Conservation (phyloP, 2,797 vertebrate genomes). For the Neoniphon sammara region DNA sequence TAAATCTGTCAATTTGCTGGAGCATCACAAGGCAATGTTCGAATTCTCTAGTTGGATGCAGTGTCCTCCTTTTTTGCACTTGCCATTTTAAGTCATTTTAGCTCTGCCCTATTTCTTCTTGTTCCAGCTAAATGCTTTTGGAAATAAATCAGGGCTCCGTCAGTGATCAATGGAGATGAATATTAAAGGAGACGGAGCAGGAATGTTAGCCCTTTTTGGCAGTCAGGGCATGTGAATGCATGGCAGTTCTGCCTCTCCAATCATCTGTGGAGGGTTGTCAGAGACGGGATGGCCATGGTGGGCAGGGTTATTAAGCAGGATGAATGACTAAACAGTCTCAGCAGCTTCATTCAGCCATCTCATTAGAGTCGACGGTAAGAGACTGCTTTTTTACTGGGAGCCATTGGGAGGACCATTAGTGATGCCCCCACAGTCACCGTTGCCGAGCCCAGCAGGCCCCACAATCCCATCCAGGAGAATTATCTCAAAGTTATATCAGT, state of each 20-base stretch:
- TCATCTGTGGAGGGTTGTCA: constrained; percentile 78
- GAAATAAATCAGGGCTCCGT: constrained; percentile 73
- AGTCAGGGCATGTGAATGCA: constrained; percentile 63
- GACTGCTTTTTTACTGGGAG: constrained; percentile 68
- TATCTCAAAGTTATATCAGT: constrained; percentile 40
- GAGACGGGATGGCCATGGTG: constrained; percentile 65
- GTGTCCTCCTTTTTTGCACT: constrained; percentile 40
- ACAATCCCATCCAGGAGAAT: constrained; percentile 55
- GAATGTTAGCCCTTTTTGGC: constrained; percentile 72
- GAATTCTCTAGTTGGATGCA: constrained; percentile 37
- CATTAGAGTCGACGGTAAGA: constrained; percentile 75
- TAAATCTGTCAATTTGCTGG: constrained; percentile 43
- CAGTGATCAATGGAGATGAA: constrained; percentile 78
- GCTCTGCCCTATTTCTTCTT: constrained; percentile 64
- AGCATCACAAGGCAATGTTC: constrained; percentile 16
- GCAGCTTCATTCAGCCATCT: constrained; percentile 78
- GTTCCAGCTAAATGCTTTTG: constrained; percentile 71
- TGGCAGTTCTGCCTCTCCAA: constrained; percentile 74
- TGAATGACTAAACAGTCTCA: constrained; percentile 81
- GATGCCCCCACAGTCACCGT: constrained; percentile 68
- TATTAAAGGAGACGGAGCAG: constrained; percentile 75
- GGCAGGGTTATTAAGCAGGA: constrained; percentile 83
- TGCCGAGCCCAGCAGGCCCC: constrained; percentile 58
- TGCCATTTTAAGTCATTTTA: constrained; percentile 54
- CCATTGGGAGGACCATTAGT: constrained; percentile 74